Evolutionary conservation across 2,797 vertebrate genomes (phyloP).

Genomic region (Scleropages formosus): DNA sequence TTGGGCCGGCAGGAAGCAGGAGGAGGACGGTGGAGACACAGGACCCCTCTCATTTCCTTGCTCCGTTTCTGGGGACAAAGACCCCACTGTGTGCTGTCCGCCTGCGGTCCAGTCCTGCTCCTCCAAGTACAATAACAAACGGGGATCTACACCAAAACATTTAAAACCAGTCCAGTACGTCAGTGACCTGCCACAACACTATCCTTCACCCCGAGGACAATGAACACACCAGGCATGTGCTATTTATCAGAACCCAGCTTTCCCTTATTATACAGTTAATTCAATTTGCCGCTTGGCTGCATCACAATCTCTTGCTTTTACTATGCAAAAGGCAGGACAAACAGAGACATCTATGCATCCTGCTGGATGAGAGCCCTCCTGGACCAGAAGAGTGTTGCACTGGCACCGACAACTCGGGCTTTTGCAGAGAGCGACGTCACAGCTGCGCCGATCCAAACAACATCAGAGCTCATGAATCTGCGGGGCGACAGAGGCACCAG

Average conservation of each 20-base stretch:
- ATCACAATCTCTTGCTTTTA: background rate
- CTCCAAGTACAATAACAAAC: background rate
- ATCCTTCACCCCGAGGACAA: background rate
- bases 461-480: background rate
- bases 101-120: background rate
- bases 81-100: background rate
- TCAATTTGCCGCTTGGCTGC: conserved; percentile 1
- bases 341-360: background rate
- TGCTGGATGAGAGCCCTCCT: background rate
- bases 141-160: too few species aligned
- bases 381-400: background rate
- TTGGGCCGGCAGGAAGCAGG: background rate
- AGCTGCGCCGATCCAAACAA: background rate
- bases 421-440: background rate
- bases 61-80: background rate
- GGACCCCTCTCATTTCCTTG: background rate
- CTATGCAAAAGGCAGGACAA: background rate
- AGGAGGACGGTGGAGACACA: background rate
- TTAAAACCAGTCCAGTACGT: background rate
- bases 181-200: background rate
- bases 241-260: conserved; percentile 15
- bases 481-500: background rate
- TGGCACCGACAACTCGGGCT: background rate
- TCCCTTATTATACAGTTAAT: background rate
- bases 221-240: background rate